These are phyloP conservation scores for Psix sp. DNA, from an alignment of 1,140 invertebrate genomes.

Conservation along the genomic window DNA sequence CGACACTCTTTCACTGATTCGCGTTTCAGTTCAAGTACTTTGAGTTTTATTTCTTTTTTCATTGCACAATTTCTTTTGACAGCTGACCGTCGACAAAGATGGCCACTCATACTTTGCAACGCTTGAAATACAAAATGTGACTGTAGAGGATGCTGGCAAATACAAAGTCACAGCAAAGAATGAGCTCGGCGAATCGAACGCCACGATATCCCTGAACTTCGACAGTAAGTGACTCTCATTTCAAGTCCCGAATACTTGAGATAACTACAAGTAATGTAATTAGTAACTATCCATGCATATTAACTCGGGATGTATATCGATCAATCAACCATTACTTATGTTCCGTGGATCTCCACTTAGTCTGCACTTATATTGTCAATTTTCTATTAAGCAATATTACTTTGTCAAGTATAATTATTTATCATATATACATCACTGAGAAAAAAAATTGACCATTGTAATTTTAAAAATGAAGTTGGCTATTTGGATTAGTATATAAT, in stretches of 20 bases:
- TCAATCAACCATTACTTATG: conserved; percentile 53
- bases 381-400: too few species aligned
- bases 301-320: conserved; percentile 75
- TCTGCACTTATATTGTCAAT: conserved; percentile 19
- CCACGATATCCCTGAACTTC: conserved; percentile 97
- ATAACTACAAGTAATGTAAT: conserved; percentile 45
- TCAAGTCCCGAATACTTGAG: conserved; percentile 20
- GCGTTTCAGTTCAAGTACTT: not conserved
- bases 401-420: conserved; percentile 46
- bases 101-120: conserved; percentile 95
- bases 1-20: conserved; percentile 2
- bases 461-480: too few species aligned
- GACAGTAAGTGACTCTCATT: conserved; percentile 90
- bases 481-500: too few species aligned
- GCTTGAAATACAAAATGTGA: conserved; percentile 94
- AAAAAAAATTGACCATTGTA: too few species aligned
- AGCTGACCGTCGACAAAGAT: conserved; percentile 93
- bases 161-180: conserved; percentile 98
- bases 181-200: conserved; percentile 96
- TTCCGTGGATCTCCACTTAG: conserved; percentile 6
- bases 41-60: conserved; percentile 2
- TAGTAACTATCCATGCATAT: conserved; percentile 57
- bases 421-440: too few species aligned
- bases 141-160: conserved; percentile 97
- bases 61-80: conserved; percentile 72